A percentile compares a stretch with the other conserved stretches of the same genome.
Conservation (phyloP, 2,797 vertebrate species). For the Ctenopoma multispine region DNA sequence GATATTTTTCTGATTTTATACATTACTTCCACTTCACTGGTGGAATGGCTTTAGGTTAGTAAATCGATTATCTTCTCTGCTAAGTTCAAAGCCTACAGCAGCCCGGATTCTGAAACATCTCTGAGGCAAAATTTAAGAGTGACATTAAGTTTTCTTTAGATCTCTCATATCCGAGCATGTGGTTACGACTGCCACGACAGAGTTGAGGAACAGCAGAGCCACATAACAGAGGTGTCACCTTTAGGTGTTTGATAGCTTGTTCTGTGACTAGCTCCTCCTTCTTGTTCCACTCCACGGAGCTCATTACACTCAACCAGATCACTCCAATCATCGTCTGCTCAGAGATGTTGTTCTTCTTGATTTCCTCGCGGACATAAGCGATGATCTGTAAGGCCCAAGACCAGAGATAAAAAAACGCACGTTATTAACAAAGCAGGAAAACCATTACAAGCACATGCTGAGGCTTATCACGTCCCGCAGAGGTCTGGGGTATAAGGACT, state of each 20-base stretch:
- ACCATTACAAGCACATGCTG: neutral
- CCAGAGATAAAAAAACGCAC: slow-evolving; percentile 13
- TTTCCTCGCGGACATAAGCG: slow-evolving; percentile 90
- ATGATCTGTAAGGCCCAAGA: slow-evolving; percentile 85
- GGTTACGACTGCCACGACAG: neutral
- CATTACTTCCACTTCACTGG: slow-evolving; percentile 17
- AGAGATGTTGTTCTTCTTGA: slow-evolving; percentile 93
- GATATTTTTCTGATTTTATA: slow-evolving; percentile 7
- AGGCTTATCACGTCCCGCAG: slow-evolving; percentile 26
- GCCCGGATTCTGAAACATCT: slow-evolving; percentile 7
- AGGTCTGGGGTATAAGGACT: slow-evolving; percentile 10
- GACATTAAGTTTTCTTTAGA: slow-evolving; percentile 5
- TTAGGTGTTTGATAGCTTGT: slow-evolving; percentile 98
- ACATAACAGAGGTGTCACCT: slow-evolving; percentile 82
- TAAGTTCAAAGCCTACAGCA: slow-evolving; percentile 26
- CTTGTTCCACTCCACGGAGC: slow-evolving; percentile 96
- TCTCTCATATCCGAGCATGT: neutral
- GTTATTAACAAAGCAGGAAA: slow-evolving; percentile 28
- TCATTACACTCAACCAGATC: slow-evolving; percentile 94
- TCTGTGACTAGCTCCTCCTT: slow-evolving; percentile 96
- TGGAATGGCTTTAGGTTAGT: slow-evolving; percentile 15
- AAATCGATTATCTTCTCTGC: slow-evolving; percentile 39
- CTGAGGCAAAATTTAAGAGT: slow-evolving; percentile 15
- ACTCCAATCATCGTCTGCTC: slow-evolving; percentile 93
- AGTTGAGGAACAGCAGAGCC: neutral